phyloP scores from a whole-genome alignment of 2,113 vertebrate genomes.

The Grallaria varia region DNA sequence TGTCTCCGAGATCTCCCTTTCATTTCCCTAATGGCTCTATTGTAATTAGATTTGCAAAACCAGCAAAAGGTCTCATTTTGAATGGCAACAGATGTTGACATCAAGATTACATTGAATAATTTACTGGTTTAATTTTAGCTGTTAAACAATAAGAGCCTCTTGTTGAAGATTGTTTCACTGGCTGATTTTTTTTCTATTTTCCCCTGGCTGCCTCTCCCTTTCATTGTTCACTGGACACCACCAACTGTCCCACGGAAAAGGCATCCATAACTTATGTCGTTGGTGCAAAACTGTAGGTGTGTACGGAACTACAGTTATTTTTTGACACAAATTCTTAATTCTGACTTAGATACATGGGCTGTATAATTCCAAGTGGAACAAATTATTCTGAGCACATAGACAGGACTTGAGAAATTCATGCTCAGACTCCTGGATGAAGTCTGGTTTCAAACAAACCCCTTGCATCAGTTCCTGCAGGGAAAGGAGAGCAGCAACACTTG shows the following conservation, averaged over 20 bases:
- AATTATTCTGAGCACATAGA: neutral
- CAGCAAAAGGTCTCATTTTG: constrained; percentile 81
- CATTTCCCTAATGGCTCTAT: constrained; percentile 74
- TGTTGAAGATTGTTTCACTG: constrained; percentile 50
- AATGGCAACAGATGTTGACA: constrained; percentile 84
- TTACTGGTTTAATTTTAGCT: constrained; percentile 80
- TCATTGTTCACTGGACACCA: neutral
- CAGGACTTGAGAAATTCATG: neutral
- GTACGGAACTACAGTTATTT: neutral
- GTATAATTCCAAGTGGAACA: neutral
- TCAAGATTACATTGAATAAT: constrained; percentile 80
- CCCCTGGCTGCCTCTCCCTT: neutral
- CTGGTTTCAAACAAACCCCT: neutral
- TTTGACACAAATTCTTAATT: neutral
- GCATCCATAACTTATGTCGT: neutral
- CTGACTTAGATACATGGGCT: neutral
- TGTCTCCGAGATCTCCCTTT: constrained; percentile 60
- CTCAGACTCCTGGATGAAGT: neutral
- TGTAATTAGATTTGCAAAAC: constrained; percentile 83
- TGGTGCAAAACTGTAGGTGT: neutral
- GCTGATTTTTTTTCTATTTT: constrained; percentile 10
- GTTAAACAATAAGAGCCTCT: constrained; percentile 71
- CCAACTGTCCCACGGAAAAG: neutral
- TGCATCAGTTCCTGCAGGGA: neutral
- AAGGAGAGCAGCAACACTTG: neutral